A percentile compares a stretch with the other conserved stretches of the same genome.
Conservation (phyloP, 2,113 vertebrate genomes). For the Laticauda colubrina region DNA sequence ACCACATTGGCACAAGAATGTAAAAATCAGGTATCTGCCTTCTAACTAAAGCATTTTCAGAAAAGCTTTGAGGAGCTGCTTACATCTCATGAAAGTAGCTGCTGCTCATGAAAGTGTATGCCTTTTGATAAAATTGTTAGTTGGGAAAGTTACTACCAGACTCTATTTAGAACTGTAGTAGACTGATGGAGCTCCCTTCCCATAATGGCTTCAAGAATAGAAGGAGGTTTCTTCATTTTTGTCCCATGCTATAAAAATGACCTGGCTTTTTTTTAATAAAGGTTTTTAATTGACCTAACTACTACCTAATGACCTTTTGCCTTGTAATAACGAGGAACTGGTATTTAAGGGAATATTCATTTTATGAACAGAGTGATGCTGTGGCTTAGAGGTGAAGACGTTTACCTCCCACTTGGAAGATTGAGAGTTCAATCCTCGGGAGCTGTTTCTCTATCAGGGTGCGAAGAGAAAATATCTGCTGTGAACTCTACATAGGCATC, state of each 20-base stretch:
- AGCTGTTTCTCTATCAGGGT: background rate
- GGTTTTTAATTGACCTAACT: background rate
- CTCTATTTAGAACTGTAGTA: background rate
- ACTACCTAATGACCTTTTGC: background rate
- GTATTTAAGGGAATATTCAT: background rate
- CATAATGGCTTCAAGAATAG: background rate
- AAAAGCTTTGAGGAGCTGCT: background rate
- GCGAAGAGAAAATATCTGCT: background rate
- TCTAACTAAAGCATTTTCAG: background rate
- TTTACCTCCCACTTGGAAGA: background rate
- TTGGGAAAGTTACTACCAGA: background rate
- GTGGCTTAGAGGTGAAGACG: background rate
- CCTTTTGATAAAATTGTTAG: background rate
- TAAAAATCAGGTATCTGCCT: background rate
- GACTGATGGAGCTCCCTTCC: background rate
- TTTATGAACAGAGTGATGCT: background rate
- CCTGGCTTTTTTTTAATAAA: background rate
- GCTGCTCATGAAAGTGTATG: background rate
- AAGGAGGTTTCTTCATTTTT: background rate
- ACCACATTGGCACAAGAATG: background rate
- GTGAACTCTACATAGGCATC: background rate
- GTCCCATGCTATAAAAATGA: background rate
- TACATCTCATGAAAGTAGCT: background rate
- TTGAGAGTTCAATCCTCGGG: background rate
- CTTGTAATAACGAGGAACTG: background rate